A percentile compares a stretch with the other conserved stretches of the same genome.
These are phyloP conservation scores for Pipa parva DNA, from an alignment of 2,113 vertebrate species.

Conservation along the genomic window DNA sequence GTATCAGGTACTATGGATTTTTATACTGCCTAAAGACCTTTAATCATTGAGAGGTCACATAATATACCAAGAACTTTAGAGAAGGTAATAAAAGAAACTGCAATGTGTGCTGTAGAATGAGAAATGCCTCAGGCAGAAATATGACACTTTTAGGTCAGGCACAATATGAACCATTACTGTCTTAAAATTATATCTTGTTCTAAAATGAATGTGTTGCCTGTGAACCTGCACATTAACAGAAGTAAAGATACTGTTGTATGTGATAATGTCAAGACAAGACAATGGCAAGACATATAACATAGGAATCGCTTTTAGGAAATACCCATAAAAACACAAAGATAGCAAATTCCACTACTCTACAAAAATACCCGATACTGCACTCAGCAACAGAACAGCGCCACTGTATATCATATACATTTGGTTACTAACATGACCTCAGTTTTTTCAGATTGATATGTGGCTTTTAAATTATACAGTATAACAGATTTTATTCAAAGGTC, in stretches of 20 bases:
- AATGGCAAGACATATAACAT: too few relatives aligned
- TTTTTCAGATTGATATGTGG: not conserved
- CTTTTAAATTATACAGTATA: not conserved
- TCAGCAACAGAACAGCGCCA: not conserved
- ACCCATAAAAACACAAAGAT: too few relatives aligned
- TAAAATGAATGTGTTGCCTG: conserved; percentile 2
- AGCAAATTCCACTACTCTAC: too few relatives aligned
- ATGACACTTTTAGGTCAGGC: conserved; percentile 37
- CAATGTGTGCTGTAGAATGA: conserved; percentile 29
- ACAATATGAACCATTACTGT: conserved; percentile 16
- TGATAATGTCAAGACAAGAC: too few relatives aligned
- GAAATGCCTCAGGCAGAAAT: conserved; percentile 25
- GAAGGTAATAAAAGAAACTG: conserved; percentile 38
- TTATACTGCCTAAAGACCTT: conserved; percentile 38
- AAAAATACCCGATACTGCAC: not conserved
- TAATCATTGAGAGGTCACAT: conserved; percentile 40
- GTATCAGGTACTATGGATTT: conserved; percentile 36
- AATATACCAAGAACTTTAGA: conserved; percentile 32
- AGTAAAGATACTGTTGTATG: not conserved
- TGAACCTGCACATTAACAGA: not conserved
- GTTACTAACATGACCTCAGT: not conserved
- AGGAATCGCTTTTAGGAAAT: too few relatives aligned
- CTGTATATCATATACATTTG: not conserved
- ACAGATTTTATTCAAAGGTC: not conserved
- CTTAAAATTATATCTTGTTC: conserved; percentile 14